Percentiles rank a stretch among this genome's conserved stretches.
Evolutionary conservation across 2,888 invertebrate genomes (phyloP).

Genomic region (Cryptocephalus primarius): DNA sequence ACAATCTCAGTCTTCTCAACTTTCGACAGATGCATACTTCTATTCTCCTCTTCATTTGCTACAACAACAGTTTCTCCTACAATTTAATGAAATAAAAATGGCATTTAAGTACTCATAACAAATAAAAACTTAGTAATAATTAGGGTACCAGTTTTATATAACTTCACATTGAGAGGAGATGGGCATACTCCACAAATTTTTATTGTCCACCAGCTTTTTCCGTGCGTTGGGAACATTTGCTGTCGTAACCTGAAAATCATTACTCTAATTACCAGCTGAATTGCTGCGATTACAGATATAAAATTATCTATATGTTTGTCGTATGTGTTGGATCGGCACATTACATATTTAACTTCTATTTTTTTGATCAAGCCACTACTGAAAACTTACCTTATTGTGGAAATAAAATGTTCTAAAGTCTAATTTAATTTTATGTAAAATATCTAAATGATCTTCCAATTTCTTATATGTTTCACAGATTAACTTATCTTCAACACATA

Average conservation of each 20-base stretch:
- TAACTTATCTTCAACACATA: background rate
- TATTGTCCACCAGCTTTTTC: background rate
- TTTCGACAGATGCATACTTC: background rate
- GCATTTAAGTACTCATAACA: too few species aligned
- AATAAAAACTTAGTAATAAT: too few species aligned
- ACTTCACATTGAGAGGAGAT: background rate
- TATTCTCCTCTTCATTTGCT: constrained; percentile 4
- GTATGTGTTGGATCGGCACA: too few species aligned
- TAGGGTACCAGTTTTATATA: background rate
- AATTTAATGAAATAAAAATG: background rate
- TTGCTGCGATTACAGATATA: background rate
- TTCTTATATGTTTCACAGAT: background rate
- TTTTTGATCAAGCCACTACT: background rate
- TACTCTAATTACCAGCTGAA: background rate
- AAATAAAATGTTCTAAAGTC: too few species aligned
- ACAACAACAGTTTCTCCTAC: constrained; percentile 6
- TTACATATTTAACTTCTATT: background rate
- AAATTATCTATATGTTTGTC: background rate
- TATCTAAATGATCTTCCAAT: background rate
- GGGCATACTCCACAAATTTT: background rate
- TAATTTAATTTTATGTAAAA: background rate
- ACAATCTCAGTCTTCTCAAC: constrained; percentile 10
- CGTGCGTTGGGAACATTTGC: background rate
- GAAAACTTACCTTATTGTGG: background rate
- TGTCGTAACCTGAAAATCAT: background rate